Evolutionary conservation across 2,797 vertebrate species (phyloP).

Genomic region (Chelonia mydas): DNA sequence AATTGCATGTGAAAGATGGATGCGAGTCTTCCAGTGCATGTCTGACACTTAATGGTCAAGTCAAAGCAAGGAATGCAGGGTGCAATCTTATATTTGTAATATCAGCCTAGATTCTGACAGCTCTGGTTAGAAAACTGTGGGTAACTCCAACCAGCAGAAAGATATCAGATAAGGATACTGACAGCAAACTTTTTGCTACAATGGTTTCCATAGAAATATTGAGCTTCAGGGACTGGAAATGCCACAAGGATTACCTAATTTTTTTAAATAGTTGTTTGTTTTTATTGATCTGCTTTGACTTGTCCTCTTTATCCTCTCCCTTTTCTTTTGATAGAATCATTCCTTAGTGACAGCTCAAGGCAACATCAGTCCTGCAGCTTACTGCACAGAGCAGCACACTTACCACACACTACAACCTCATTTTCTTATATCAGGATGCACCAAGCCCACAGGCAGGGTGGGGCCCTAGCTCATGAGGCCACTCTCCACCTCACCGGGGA

Average conservation of each 20-base stretch:
- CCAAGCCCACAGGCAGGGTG: fast-evolving
- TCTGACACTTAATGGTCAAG: conserved; percentile 32
- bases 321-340: neutral
- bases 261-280: neutral
- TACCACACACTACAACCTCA: fast-evolving
- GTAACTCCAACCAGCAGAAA: conserved; percentile 41
- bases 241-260: conserved; percentile 45
- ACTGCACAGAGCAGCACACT: fast-evolving
- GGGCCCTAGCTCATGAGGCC: neutral
- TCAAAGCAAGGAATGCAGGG: neutral
- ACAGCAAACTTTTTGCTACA: conserved; percentile 46
- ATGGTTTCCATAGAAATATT: conserved; percentile 74
- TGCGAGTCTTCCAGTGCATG: conserved; percentile 31
- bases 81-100: conserved; percentile 24
- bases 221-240: conserved; percentile 55
- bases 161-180: conserved; percentile 42
- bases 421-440: fast-evolving
- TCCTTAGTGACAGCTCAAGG: fast-evolving
- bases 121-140: neutral
- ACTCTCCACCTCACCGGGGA: neutral
- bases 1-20: conserved; percentile 35
- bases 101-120: conserved; percentile 19
- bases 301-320: neutral
- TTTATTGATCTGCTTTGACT: conserved; percentile 12
- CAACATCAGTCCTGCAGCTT: neutral